Evolutionary conservation across 1,140 invertebrate genomes (phyloP).

Genomic region (Sycophaga agraensis): DNA sequence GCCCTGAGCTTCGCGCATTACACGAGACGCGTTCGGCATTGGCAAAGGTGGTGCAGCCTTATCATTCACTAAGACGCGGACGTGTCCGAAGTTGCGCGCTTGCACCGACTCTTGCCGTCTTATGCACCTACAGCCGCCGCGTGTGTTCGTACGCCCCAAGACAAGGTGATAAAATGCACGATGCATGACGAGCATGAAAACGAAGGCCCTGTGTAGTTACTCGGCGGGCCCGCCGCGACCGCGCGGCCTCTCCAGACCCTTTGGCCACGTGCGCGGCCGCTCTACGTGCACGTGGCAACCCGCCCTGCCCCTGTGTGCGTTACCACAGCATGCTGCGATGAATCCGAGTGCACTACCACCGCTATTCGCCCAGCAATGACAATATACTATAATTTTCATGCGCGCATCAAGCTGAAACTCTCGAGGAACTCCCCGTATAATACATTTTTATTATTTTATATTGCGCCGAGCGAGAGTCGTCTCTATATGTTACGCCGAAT

Average conservation of each 20-base stretch:
- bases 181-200: constrained; percentile 28
- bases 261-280: too few species aligned
- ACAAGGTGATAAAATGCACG: constrained; percentile 28
- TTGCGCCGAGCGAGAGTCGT: neutral
- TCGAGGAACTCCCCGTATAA: neutral
- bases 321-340: neutral
- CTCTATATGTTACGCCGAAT: neutral
- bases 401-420: constrained; percentile 10
- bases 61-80: constrained; percentile 27
- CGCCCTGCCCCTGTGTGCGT: too few species aligned
- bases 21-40: constrained; percentile 25
- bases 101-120: neutral
- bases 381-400: constrained; percentile 26
- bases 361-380: constrained; percentile 10
- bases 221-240: too few species aligned
- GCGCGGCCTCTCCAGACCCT: too few species aligned
- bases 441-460: constrained; percentile 28
- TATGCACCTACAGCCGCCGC: neutral
- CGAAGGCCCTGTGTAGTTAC: constrained; percentile 8
- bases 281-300: too few species aligned
- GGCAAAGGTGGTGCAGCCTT: constrained; percentile 16
- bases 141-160: neutral
- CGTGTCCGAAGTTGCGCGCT: neutral
- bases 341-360: too few species aligned
- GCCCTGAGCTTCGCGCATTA: constrained; percentile 8